phyloP scores from a whole-genome alignment of 2,113 vertebrate species.

The cattle (Bos taurus) region ARS-UCD2.0 NC_037329.1:65011501-65012000 shows the following conservation, averaged over 20 bases:
- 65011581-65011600: neutral
- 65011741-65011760: neutral
- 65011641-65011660: neutral
- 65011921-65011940: neutral
- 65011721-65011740: neutral
- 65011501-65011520: neutral
- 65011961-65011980: neutral
- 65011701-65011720: neutral
- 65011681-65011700: neutral
- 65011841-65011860: neutral
- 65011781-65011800: neutral
- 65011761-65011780: neutral
- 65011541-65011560: neutral
- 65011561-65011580: neutral
- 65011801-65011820: neutral
- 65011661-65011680: neutral
- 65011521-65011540: neutral
- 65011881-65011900: neutral
- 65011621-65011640: neutral
- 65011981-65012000: neutral
- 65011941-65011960: neutral
- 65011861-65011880: neutral
- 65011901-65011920: neutral
- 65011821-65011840: too few relatives aligned
- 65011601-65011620: neutral